phyloP scores from a whole-genome alignment of 2,888 invertebrate genomes.

The Pheosia tremula region DNA sequence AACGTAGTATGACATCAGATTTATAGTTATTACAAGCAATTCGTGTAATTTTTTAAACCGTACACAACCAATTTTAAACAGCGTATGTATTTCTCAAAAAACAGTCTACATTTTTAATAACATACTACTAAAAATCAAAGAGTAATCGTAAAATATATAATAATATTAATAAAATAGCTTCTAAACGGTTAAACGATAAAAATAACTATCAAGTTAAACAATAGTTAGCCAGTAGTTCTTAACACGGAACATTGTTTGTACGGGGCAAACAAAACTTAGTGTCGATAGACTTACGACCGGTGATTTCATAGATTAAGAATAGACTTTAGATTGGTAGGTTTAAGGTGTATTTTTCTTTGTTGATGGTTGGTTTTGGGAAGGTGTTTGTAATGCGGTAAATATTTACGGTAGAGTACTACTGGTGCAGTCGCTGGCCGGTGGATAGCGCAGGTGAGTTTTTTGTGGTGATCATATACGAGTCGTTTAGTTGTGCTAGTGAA shows the following conservation, averaged over 20 bases:
- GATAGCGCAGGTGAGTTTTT: constrained; percentile 45
- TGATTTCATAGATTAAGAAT: constrained; percentile 11
- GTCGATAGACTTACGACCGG: constrained; percentile 50
- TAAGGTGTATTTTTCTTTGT: constrained; percentile 40
- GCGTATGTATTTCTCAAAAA: not conserved
- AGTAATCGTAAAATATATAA: constrained; percentile 31
- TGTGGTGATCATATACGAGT: constrained; percentile 11
- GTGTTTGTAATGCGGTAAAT: constrained; percentile 56
- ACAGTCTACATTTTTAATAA: not conserved
- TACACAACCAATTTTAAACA: not conserved
- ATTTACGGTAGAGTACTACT: constrained; percentile 46
- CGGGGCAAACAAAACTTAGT: constrained; percentile 40
- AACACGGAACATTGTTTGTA: constrained; percentile 45
- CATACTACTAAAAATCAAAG: not conserved
- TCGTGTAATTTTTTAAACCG: not conserved
- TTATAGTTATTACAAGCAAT: not conserved
- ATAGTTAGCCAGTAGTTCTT: constrained; percentile 54
- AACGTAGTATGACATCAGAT: not conserved
- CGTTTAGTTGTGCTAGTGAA: not conserved
- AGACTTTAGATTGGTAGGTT: constrained; percentile 18
- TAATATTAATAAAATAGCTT: constrained; percentile 51
- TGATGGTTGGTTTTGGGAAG: constrained; percentile 33
- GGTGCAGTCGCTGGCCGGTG: constrained; percentile 26
- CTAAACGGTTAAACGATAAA: constrained; percentile 46
- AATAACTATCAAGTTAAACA: constrained; percentile 64